Evolutionary conservation across 2,888 invertebrate species (phyloP), one percentile per base, ranked within the genome.

Genomic region (Reticulitermes lucifugus): DNA sequence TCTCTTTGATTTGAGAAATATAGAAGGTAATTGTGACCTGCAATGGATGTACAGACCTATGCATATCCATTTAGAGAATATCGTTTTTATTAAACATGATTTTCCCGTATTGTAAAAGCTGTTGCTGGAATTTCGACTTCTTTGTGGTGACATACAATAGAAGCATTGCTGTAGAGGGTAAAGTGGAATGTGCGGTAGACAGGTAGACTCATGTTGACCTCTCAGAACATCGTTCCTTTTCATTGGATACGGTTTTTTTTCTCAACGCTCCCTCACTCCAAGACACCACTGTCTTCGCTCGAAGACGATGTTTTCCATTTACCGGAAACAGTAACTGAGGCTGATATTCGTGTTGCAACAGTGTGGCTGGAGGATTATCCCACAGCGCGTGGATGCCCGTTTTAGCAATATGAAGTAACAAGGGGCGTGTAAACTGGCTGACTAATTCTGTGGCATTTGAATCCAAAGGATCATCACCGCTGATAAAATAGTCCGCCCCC

Each of bases 41-140:
- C 65, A 10, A 25, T 25, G 35, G 35, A 35, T 46, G 46, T 12
- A 12, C 12, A 12, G 10, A 25, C 25, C n/a, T 12, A n/a, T 14
- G 25, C 25, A 65, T n/a, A 14, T 65, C 65, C 65, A 65, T 65
- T 65, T 65, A 65, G 65, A 65, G n/a, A 65, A 65, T 65, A 65
- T 6, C 4, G n/a, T 65, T 65, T 65, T 65, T n/a, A 25, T n/a
- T 5, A 9, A 65, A 65, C 65, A 65, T 65, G 25, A n/a, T 65
- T 65, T 65, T n/a, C 18, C 14, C 18, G 4, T 25, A 25, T 65
- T 65, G 65, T n/a, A 65, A 65, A 65, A 65, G 65, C 65, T 65
- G 25, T 65, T 65, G 25, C 65, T n/a, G 65, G 65, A 65, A 65
- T 65, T n/a, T 65, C 7, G 5, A 25, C 25, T 65, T 65, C n/a